phyloP scores from a whole-genome alignment of 1,140 invertebrate species.

The Rhizoglyphus robini region DNA sequence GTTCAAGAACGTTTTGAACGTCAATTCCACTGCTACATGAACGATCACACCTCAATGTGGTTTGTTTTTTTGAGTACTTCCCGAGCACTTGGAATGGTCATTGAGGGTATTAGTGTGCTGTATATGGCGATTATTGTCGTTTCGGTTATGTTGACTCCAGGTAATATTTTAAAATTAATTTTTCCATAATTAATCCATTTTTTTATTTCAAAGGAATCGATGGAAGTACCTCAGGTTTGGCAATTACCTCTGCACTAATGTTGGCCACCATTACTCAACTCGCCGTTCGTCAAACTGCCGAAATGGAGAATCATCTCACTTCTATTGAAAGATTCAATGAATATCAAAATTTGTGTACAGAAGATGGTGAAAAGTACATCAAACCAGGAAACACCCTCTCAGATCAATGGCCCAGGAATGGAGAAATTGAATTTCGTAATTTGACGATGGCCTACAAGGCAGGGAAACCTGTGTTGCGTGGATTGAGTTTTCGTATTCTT shows the following conservation, averaged over 20 bases:
- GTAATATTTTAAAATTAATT: not conserved
- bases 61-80: conserved; percentile 57
- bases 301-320: conserved; percentile 61
- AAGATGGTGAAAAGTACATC: conserved; percentile 37
- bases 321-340: conserved; percentile 64
- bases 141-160: conserved; percentile 10
- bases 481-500: conserved; percentile 28
- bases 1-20: conserved; percentile 48
- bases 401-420: conserved; percentile 50
- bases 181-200: not conserved
- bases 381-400: conserved; percentile 46
- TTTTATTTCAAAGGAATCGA: conserved; percentile 9
- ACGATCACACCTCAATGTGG: conserved; percentile 54
- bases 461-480: conserved; percentile 34
- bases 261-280: conserved; percentile 46
- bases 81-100: conserved; percentile 63
- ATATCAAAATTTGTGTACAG: conserved; percentile 53
- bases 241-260: conserved; percentile 58
- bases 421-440: conserved; percentile 49
- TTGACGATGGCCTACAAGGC: conserved; percentile 48
- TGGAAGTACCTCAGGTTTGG: conserved; percentile 50
- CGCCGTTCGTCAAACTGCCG: conserved; percentile 46
- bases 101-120: conserved; percentile 55
- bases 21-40: conserved; percentile 40
- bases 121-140: conserved; percentile 44